phyloP scores from a whole-genome alignment of 2,797 vertebrate genomes.

The Petrocephalus sullivani region DNA sequence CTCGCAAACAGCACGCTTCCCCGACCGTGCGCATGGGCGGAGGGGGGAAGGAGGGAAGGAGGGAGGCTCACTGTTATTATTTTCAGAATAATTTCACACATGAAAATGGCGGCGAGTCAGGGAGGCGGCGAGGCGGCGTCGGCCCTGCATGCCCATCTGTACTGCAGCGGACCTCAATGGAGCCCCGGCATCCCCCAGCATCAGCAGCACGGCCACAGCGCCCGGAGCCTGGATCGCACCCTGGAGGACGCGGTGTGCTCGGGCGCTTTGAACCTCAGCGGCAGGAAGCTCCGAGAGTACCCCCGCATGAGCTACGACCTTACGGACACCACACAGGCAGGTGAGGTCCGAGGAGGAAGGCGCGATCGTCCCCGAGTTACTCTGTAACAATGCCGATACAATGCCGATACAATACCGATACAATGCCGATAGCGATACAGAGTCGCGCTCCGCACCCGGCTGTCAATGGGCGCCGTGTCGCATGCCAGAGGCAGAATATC shows the following conservation, averaged over 20 bases:
- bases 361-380: neutral
- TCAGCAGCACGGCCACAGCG: constrained; percentile 72
- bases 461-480: neutral
- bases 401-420: too few relatives aligned
- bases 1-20: constrained; percentile 50
- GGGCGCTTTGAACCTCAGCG: constrained; percentile 86
- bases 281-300: constrained; percentile 89
- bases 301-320: constrained; percentile 82
- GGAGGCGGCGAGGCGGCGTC: constrained; percentile 71
- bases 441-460: neutral
- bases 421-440: neutral
- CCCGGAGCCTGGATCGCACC: constrained; percentile 85
- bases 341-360: constrained; percentile 56
- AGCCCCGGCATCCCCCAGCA: constrained; percentile 64
- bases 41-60: constrained; percentile 48
- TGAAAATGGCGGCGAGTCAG: constrained; percentile 92
- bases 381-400: neutral
- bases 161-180: constrained; percentile 76
- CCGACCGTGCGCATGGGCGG: constrained; percentile 57
- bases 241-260: constrained; percentile 88
- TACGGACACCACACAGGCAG: constrained; percentile 90
- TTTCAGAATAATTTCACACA: constrained; percentile 57
- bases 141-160: constrained; percentile 64
- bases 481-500: neutral
- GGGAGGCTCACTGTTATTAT: constrained; percentile 61